Conservation (phyloP, 2,113 vertebrate species). For the Brachyistius frenatus region DNA sequence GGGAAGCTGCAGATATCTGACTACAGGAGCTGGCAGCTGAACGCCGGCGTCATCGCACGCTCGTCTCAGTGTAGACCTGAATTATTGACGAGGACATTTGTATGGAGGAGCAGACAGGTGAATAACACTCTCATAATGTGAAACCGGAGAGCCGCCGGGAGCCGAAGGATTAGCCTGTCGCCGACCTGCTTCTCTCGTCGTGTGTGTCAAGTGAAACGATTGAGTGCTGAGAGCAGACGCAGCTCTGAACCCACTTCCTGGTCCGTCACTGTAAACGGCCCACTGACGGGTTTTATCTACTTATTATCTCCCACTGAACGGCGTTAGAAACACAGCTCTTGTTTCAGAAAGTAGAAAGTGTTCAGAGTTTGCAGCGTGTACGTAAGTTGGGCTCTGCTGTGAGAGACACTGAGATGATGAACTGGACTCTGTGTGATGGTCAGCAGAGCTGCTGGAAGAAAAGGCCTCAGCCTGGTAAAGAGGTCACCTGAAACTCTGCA, state of each 20-base stretch:
- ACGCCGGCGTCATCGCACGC: conserved; percentile 45
- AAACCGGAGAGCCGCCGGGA: conserved; percentile 61
- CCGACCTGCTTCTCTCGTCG: conserved; percentile 63
- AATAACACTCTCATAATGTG: conserved; percentile 72
- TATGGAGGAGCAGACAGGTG: conserved; percentile 69
- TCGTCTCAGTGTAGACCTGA: conserved; percentile 61
- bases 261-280: conserved; percentile 22
- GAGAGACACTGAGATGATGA: background rate
- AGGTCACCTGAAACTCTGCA: conserved; percentile 51
- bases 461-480: conserved; percentile 32
- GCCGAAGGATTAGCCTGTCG: conserved; percentile 61
- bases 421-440: conserved; percentile 20
- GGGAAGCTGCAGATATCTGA: conserved; percentile 19
- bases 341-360: conserved; percentile 3
- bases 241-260: conserved; percentile 25
- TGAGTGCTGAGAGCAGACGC: conserved; percentile 27
- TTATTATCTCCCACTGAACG: conserved; percentile 17
- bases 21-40: conserved; percentile 26
- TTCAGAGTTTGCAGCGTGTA: background rate
- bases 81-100: conserved; percentile 81
- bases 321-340: conserved; percentile 14
- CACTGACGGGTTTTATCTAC: conserved; percentile 2
- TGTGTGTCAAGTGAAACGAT: conserved; percentile 51
- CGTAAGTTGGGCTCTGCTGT: background rate
- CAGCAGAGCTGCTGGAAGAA: conserved; percentile 23